These are phyloP conservation scores for Branchinecta lindahli DNA, from an alignment of 1,140 invertebrate species.

Conservation along the genomic window DNA sequence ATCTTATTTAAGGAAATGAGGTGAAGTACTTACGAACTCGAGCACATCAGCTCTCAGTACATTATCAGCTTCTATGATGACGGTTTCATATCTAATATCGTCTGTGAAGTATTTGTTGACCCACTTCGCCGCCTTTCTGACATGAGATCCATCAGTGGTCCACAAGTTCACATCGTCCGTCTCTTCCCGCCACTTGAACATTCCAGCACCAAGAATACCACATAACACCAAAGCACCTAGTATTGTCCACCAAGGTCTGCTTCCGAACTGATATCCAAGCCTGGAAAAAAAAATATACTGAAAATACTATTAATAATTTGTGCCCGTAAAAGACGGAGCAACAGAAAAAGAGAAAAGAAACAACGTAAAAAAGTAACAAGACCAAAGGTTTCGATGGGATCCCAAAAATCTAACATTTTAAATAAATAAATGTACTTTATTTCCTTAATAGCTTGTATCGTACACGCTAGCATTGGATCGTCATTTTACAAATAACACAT, in stretches of 20 bases:
- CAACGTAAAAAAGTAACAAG: no score
- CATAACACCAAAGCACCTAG: constrained; percentile 23
- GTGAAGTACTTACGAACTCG: constrained; percentile 28
- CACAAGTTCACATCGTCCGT: constrained; percentile 22
- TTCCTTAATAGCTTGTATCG: no score
- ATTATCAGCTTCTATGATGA: constrained; percentile 35
- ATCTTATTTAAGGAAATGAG: background rate
- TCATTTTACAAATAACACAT: no score
- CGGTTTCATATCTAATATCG: constrained; percentile 33
- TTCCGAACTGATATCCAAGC: constrained; percentile 30
- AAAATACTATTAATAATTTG: background rate
- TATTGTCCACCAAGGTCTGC: constrained; percentile 31
- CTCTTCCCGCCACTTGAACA: constrained; percentile 23
- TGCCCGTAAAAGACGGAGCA: no score
- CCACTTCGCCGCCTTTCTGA: constrained; percentile 31
- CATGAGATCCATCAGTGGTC: constrained; percentile 21
- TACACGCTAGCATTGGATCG: no score
- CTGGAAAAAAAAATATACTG: constrained; percentile 24
- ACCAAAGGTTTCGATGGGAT: no score
- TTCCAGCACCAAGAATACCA: constrained; percentile 18
- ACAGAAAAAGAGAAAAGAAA: no score
- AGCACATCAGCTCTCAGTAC: constrained; percentile 32
- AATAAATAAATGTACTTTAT: no score
- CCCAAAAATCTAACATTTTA: no score
- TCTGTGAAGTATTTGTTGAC: constrained; percentile 32